Evolutionary conservation across 2,113 vertebrate genomes (phyloP).

Genomic region (Heteronetta atricapilla): DNA sequence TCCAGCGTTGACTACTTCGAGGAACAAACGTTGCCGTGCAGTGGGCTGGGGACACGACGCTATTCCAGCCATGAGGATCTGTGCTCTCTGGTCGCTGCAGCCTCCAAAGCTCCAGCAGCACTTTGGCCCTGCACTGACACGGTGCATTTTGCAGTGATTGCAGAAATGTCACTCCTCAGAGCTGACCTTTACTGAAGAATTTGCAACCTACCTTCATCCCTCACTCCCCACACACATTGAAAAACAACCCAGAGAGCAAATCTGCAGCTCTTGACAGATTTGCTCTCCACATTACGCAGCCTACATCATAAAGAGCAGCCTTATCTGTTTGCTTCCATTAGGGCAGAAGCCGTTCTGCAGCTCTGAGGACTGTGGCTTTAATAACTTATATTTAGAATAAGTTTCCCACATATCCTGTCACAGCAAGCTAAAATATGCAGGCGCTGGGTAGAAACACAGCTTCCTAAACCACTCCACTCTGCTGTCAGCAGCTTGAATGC

Average conservation of each 20-base stretch:
- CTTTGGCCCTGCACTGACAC: not conserved
- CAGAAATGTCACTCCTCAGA: accelerated
- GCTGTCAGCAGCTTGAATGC: constrained; percentile 4
- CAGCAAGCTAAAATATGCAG: not conserved
- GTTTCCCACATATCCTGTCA: not conserved
- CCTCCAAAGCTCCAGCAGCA: not conserved
- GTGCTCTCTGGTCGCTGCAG: not conserved
- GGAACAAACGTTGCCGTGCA: not conserved
- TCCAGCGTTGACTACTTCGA: not conserved
- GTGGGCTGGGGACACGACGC: not conserved
- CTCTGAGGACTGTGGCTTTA: not conserved
- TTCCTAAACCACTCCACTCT: not conserved
- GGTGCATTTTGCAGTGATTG: not conserved
- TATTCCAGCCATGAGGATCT: not conserved
- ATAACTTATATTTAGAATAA: not conserved
- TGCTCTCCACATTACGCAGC: not conserved
- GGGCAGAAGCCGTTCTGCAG: not conserved
- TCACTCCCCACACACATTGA: not conserved
- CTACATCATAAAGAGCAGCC: not conserved
- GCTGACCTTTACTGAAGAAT: not conserved
- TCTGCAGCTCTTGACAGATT: not conserved
- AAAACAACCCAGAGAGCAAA: not conserved
- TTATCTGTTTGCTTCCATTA: not conserved
- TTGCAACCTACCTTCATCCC: not conserved
- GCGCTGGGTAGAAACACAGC: not conserved